Evolutionary conservation across 2,797 vertebrate species (phyloP).

Genomic region (Choloepus didactylus): DNA sequence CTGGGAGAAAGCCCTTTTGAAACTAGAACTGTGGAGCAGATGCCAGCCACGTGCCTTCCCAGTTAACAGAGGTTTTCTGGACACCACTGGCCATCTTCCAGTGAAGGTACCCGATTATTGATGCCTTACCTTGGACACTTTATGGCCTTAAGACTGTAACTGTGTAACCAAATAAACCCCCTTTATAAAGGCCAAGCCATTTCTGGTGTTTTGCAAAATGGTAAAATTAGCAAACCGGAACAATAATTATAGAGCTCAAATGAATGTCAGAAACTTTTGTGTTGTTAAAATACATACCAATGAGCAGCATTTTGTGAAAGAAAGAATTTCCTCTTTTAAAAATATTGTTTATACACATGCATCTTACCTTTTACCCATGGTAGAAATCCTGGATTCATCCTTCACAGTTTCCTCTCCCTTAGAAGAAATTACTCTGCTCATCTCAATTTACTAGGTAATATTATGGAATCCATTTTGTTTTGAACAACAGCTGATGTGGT

Average conservation of each 20-base stretch:
- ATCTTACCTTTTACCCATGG: not conserved
- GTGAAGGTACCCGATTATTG: too few relatives aligned
- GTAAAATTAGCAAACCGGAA: too few relatives aligned
- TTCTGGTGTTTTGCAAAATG: too few relatives aligned
- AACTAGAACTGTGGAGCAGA: too few relatives aligned
- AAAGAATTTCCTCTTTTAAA: conserved; percentile 57
- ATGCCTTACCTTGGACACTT: too few relatives aligned
- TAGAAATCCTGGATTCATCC: conserved; percentile 14
- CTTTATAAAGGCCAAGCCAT: too few relatives aligned
- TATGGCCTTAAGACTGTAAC: too few relatives aligned
- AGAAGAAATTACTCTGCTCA: not conserved
- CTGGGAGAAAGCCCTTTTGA: too few relatives aligned
- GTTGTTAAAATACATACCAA: conserved; percentile 33
- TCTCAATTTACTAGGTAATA: conserved; percentile 20
- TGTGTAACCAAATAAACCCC: too few relatives aligned
- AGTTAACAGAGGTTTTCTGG: too few relatives aligned
- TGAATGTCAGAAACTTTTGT: conserved; percentile 14
- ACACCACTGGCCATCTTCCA: too few relatives aligned
- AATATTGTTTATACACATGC: not conserved
- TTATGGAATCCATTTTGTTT: conserved; percentile 44
- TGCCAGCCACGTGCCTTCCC: too few relatives aligned
- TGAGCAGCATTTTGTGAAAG: conserved; percentile 35
- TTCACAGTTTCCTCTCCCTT: conserved; percentile 30
- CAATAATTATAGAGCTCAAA: conserved; percentile 26
- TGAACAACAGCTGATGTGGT: not conserved